Conservation (phyloP, 2,113 vertebrate genomes). For the Campylorhamphus procurvoides region DNA sequence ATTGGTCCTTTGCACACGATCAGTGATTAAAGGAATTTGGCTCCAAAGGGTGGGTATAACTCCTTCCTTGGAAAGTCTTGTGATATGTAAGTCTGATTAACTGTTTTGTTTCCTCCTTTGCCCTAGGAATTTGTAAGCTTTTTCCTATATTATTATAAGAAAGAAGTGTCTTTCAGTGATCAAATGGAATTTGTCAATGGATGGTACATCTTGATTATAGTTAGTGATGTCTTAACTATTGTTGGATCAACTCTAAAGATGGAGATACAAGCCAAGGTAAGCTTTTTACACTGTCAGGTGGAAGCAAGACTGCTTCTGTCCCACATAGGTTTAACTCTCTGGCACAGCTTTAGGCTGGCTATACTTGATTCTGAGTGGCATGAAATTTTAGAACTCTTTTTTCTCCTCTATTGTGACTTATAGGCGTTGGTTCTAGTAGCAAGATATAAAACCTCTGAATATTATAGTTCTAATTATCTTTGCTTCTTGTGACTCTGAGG, state of each 20-base stretch:
- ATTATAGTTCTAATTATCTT: neutral
- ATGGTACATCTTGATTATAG: conserved; percentile 92
- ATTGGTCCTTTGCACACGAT: conserved; percentile 85
- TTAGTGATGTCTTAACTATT: conserved; percentile 88
- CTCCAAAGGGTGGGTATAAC: conserved; percentile 85
- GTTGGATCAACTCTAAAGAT: conserved; percentile 90
- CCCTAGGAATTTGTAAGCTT: conserved; percentile 88
- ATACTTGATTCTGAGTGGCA: neutral
- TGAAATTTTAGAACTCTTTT: neutral
- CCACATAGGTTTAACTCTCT: neutral
- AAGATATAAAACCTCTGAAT: neutral
- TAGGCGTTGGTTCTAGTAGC: neutral
- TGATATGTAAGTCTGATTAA: neutral
- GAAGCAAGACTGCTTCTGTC: neutral
- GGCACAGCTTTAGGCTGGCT: neutral
- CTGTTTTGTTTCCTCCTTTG: neutral
- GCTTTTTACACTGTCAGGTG: neutral
- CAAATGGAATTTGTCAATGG: conserved; percentile 94
- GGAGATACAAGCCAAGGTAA: conserved; percentile 94
- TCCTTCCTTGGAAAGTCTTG: neutral
- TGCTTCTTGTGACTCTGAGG: neutral
- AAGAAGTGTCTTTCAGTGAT: conserved; percentile 82
- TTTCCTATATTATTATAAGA: conserved; percentile 80
- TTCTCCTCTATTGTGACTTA: neutral
- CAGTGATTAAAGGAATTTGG: conserved; percentile 83